A percentile compares a stretch with the other conserved stretches of the same genome.
Evolutionary conservation across 92 coral and sea anemone genomes (phyloP).

Genomic region (Zoanthus solanderi): DNA sequence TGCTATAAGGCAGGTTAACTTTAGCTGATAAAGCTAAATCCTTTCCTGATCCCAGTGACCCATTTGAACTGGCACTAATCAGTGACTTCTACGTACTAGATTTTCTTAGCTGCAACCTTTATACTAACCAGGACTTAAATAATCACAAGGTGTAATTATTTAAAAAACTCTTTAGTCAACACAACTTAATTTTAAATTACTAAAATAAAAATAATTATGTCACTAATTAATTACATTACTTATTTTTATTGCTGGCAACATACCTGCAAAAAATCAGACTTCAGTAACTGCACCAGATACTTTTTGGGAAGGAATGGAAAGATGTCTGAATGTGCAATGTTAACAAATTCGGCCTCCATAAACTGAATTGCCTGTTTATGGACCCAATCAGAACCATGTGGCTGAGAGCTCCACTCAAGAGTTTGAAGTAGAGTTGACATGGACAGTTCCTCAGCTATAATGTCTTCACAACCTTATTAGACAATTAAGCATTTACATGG

Average conservation of each 20-base stretch:
- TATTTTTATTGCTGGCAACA: neutral
- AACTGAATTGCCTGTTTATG: conserved; percentile 92
- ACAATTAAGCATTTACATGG: neutral
- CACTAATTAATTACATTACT: neutral
- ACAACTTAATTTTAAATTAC: too few relatives aligned
- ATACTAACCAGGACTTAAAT: too few relatives aligned
- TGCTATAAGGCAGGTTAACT: too few relatives aligned
- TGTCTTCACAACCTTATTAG: conserved; percentile 91
- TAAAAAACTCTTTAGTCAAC: too few relatives aligned
- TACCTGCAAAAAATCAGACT: conserved; percentile 98
- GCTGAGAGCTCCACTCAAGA: conserved; percentile 90
- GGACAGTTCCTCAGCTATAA: conserved; percentile 89
- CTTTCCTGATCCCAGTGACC: too few relatives aligned
- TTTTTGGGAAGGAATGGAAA: conserved; percentile 81
- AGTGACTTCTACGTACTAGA: too few relatives aligned
- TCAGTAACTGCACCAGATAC: conserved; percentile 81
- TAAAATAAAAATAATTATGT: too few relatives aligned
- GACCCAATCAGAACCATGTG: conserved; percentile 96
- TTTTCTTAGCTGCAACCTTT: too few relatives aligned
- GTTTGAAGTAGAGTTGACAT: conserved; percentile 78
- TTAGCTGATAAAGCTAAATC: too few relatives aligned
- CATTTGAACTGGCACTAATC: too few relatives aligned
- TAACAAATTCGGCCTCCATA: conserved; percentile 87
- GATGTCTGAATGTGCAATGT: conserved; percentile 83
- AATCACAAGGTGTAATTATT: too few relatives aligned